phyloP scores from a whole-genome alignment of 2,797 vertebrate species.

The Cynodonichthys magdalenae region DNA sequence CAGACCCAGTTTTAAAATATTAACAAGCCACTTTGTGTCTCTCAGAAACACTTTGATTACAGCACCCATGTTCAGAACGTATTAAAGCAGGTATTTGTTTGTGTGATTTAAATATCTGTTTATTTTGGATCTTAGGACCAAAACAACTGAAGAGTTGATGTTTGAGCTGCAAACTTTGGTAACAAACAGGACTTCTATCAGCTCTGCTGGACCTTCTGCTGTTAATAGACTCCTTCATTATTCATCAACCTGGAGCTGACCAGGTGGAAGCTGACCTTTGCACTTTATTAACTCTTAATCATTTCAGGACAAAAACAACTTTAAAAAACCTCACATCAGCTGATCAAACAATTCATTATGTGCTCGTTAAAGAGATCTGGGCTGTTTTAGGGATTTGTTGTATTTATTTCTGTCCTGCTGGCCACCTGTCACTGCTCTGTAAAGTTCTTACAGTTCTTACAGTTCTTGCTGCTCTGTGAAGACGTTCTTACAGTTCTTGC shows the following conservation, averaged over 20 bases:
- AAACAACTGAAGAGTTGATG: slow-evolving; percentile 10
- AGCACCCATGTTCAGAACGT: neutral
- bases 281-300: slow-evolving; percentile 37
- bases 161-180: slow-evolving; percentile 48
- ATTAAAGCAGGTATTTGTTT: neutral
- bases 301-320: slow-evolving; percentile 7
- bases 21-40: slow-evolving; percentile 17
- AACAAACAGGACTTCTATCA: slow-evolving; percentile 46
- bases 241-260: slow-evolving; percentile 17
- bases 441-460: neutral
- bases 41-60: neutral
- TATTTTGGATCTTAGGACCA: slow-evolving; percentile 19
- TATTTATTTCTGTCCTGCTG: slow-evolving; percentile 8
- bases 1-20: slow-evolving; percentile 3
- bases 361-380: neutral
- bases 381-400: slow-evolving; percentile 10
- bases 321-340: no score
- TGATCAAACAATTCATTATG: no score
- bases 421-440: slow-evolving; percentile 20
- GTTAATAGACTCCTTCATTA: slow-evolving; percentile 32
- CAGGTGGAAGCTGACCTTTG: slow-evolving; percentile 36
- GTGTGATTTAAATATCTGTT: slow-evolving; percentile 1
- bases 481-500: no score
- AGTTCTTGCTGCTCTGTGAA: no score
- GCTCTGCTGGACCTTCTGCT: slow-evolving; percentile 21